Evolutionary conservation across 2,888 invertebrate species (phyloP).

Genomic region (Rugalucina vietnamica): DNA sequence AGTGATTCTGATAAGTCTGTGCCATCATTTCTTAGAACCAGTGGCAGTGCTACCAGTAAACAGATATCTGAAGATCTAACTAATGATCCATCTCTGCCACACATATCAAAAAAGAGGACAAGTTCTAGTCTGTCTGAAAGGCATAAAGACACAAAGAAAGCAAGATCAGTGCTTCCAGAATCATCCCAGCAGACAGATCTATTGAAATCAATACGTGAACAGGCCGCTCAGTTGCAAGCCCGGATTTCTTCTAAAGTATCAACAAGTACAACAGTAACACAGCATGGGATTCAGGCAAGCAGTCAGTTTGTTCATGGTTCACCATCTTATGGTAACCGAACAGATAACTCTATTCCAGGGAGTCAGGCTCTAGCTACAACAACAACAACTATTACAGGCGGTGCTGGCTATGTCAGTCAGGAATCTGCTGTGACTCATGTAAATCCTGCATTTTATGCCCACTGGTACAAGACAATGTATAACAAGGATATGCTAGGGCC

Average conservation of each 20-base stretch:
- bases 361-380: background rate
- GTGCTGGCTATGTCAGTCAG: background rate
- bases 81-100: background rate
- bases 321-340: too few species aligned
- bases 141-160: too few species aligned
- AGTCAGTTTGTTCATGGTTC: conserved; percentile 2
- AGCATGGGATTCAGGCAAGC: background rate
- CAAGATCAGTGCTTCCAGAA: too few species aligned
- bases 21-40: conserved; percentile 45
- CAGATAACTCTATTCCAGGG: background rate
- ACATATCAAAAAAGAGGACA: background rate
- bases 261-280: background rate
- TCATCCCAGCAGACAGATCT: conserved; percentile 24
- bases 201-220: conserved; percentile 54
- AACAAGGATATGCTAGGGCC: background rate
- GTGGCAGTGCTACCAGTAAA: background rate
- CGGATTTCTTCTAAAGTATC: background rate
- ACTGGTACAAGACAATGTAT: background rate
- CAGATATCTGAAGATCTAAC: background rate
- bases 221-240: conserved; percentile 38
- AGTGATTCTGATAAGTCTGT: conserved; percentile 17
- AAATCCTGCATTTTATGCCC: background rate
- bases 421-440: background rate
- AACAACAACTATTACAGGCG: background rate
- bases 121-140: background rate